Conservation (phyloP, 2,888 invertebrate genomes). For the Cerastis leucographa region DNA sequence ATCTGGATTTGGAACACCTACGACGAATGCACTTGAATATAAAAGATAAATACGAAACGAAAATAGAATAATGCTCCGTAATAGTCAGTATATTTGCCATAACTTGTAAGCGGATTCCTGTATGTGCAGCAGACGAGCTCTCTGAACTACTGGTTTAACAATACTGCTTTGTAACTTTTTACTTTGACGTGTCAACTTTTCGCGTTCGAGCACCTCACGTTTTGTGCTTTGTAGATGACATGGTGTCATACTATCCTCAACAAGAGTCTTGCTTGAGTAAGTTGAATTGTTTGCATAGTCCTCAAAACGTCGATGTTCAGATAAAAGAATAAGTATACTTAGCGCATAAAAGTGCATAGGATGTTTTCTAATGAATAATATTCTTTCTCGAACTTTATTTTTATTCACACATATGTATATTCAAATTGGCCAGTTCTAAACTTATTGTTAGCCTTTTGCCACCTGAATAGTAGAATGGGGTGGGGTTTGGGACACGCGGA, state of each 20-base stretch:
- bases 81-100: conserved; percentile 10
- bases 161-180: conserved; percentile 15
- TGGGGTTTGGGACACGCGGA: no score
- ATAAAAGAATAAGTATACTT: not conserved
- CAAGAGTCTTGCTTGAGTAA: not conserved
- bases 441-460: no score
- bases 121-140: not conserved
- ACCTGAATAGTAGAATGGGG: no score
- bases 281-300: not conserved
- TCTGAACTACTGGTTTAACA: not conserved
- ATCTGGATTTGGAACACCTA: no score
- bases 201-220: conserved; percentile 7
- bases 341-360: no score
- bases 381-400: no score
- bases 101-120: not conserved
- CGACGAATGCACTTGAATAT: no score
- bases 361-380: no score
- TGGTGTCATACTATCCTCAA: not conserved
- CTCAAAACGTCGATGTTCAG: not conserved
- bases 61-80: not conserved
- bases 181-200: not conserved
- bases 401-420: no score
- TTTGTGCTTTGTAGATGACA: not conserved
- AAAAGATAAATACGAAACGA: not conserved
- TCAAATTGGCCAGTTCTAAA: no score